Evolutionary conservation across 2,113 vertebrate genomes (phyloP).

Genomic region (Colius striatus): DNA sequence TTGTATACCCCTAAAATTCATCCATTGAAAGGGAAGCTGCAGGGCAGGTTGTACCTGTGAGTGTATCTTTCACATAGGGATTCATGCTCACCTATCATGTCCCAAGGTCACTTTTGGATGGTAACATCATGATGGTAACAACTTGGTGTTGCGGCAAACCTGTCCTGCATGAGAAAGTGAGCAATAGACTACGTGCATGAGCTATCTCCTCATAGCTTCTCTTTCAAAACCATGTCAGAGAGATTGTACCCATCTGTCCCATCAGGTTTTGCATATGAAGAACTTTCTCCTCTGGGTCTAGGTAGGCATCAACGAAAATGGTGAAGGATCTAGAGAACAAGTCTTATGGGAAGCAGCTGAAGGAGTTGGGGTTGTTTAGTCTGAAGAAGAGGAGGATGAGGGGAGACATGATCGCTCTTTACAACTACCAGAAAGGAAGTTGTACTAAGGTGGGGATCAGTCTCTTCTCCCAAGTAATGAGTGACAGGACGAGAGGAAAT

Average conservation of each 20-base stretch:
- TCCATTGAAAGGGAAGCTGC: not conserved
- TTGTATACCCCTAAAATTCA: rapidly evolving
- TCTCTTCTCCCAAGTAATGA: no score
- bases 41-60: not conserved
- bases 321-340: no score
- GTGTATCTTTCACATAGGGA: not conserved
- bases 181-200: rapidly evolving
- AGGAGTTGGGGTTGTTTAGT: no score
- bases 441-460: no score
- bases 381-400: no score
- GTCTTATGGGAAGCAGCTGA: no score
- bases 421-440: no score
- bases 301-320: no score
- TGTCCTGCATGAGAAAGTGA: not conserved
- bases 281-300: not conserved
- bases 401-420: no score
- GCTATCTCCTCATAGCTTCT: rapidly evolving
- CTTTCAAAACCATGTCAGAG: not conserved
- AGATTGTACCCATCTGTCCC: no score
- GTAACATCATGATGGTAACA: rapidly evolving
- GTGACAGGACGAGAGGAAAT: no score
- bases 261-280: not conserved
- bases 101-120: not conserved
- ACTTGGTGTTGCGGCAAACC: no score
- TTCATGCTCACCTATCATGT: not conserved